A percentile compares a stretch with the other conserved stretches of the same genome.
Evolutionary conservation across 92 coral and sea anemone genomes (phyloP).

Genomic region (Umimayanthus kanabou): DNA sequence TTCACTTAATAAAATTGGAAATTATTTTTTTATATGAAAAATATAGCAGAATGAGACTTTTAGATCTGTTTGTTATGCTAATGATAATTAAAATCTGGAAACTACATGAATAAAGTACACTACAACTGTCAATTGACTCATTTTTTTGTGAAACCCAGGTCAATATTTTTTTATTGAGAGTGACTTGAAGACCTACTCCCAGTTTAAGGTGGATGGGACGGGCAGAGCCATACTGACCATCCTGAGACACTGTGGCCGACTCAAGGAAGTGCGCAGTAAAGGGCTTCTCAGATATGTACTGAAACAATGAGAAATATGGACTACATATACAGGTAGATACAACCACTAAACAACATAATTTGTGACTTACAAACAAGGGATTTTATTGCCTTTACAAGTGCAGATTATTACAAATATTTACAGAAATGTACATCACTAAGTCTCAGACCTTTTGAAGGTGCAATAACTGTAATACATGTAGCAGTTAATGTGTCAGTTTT

Average conservation of each 20-base stretch:
- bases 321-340: neutral
- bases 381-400: neutral
- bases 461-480: neutral
- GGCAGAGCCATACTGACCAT: slow-evolving; percentile 79
- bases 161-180: slow-evolving; percentile 83
- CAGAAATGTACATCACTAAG: neutral
- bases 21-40: too few species aligned
- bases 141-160: slow-evolving; percentile 54
- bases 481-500: neutral
- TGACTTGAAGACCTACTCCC: slow-evolving; percentile 82
- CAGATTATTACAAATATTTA: neutral
- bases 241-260: slow-evolving; percentile 84
- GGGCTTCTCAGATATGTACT: slow-evolving; percentile 86
- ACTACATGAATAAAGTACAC: too few species aligned
- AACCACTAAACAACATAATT: too few species aligned
- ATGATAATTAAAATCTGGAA: neutral
- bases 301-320: slow-evolving; percentile 35
- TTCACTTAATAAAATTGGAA: too few species aligned
- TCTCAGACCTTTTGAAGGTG: slow-evolving; percentile 17
- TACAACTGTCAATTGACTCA: neutral
- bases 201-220: slow-evolving; percentile 77
- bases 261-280: slow-evolving; percentile 86
- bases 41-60: too few species aligned
- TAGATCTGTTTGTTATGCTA: neutral
- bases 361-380: neutral